Percentiles rank a stretch among this genome's conserved stretches.
Conservation (phyloP, 1,140 invertebrate genomes). For the fruit fly (Drosophila melanogaster) region Release_6_plus_ISO1_MT NT_033777.3:17260501-17261000, state of each 20-base stretch:
- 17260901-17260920: slow-evolving; percentile 30
- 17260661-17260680: slow-evolving; percentile 3
- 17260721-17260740: too few species aligned
- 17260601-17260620: slow-evolving; percentile 22
- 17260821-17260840: neutral
- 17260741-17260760: too few species aligned
- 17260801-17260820: neutral
- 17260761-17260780: too few species aligned
- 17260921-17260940: slow-evolving; percentile 15
- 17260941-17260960: slow-evolving; percentile 40
- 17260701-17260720: neutral
- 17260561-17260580: slow-evolving; percentile 38
- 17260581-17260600: neutral
- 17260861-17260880: slow-evolving; percentile 4
- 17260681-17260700: slow-evolving; percentile 9
- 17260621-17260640: slow-evolving; percentile 47
- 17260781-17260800: too few species aligned
- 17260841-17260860: slow-evolving; percentile 10
- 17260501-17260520: slow-evolving; percentile 38
- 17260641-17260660: slow-evolving; percentile 29
- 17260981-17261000: slow-evolving; percentile 42
- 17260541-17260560: slow-evolving; percentile 43
- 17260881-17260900: slow-evolving; percentile 30
- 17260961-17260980: slow-evolving; percentile 67
- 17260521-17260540: slow-evolving; percentile 42